Conservation (phyloP, 2,888 invertebrate genomes). For the Ichneumon xanthorius region DNA sequence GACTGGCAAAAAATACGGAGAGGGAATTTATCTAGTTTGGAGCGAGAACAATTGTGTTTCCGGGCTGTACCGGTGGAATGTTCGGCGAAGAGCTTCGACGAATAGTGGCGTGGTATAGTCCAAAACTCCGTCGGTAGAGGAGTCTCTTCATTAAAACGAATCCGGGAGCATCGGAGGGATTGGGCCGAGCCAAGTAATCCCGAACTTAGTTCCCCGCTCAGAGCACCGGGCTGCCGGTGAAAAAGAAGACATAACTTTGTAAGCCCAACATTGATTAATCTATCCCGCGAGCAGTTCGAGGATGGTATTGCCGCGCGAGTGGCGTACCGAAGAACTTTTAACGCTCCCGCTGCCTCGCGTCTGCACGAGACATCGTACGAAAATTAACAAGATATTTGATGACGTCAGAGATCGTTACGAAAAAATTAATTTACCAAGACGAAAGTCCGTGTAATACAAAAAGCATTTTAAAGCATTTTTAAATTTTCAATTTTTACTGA, state of each 20-base stretch:
- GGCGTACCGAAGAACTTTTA: not conserved
- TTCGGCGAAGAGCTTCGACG: slow-evolving; percentile 8
- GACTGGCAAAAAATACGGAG: not conserved
- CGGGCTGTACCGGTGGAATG: slow-evolving; percentile 11
- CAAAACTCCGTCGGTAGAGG: not conserved
- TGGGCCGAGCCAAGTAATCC: slow-evolving; percentile 35
- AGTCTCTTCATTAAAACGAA: slow-evolving; percentile 40
- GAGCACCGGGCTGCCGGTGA: not conserved
- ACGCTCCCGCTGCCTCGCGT: not conserved
- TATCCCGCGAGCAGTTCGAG: slow-evolving; percentile 20
- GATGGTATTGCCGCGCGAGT: not conserved
- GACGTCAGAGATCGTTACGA: not conserved
- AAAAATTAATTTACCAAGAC: not conserved
- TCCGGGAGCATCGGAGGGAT: slow-evolving; percentile 12
- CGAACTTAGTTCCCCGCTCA: slow-evolving; percentile 23
- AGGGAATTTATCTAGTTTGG: slow-evolving; percentile 15
- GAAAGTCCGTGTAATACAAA: too few species aligned
- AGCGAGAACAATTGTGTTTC: slow-evolving; percentile 18
- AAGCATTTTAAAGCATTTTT: too few species aligned
- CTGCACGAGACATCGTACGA: not conserved
- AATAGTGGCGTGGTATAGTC: not conserved
- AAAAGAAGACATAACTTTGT: slow-evolving; percentile 34
- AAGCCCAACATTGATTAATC: slow-evolving; percentile 43
- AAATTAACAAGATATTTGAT: not conserved
- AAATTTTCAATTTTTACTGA: too few species aligned